Conservation (phyloP, 2,113 vertebrate species). For the Vireo altiloquus region DNA sequence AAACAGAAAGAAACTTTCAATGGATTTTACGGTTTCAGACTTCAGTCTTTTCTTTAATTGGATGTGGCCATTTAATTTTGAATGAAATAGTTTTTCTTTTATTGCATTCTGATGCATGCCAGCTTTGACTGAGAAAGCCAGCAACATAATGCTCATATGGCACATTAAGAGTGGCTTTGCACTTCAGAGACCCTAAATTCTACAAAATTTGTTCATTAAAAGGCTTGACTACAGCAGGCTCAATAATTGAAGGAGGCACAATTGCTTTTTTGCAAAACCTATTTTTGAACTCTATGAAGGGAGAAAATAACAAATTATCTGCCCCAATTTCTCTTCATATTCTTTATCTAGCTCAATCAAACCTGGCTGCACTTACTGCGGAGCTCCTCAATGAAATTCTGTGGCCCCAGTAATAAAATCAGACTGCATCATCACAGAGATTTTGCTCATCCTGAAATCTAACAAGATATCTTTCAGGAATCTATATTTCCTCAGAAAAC, state of each 20-base stretch:
- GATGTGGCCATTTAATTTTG: constrained; percentile 41
- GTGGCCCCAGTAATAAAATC: neutral
- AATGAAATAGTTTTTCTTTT: constrained; percentile 54
- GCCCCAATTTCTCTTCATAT: neutral
- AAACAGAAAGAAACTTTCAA: constrained; percentile 48
- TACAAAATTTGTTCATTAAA: constrained; percentile 50
- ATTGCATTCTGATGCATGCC: constrained; percentile 29
- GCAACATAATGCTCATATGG: constrained; percentile 25
- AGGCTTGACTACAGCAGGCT: neutral
- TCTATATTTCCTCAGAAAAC: neutral
- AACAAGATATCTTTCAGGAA: neutral
- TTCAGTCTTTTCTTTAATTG: constrained; percentile 43
- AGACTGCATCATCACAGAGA: neutral
- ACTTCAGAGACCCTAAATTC: constrained; percentile 43
- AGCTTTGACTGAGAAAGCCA: constrained; percentile 43
- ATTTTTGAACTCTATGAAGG: constrained; percentile 10
- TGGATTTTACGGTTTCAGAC: constrained; percentile 15
- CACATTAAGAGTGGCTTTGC: constrained; percentile 39
- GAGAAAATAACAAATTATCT: constrained; percentile 16
- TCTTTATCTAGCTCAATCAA: neutral
- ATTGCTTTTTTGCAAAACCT: constrained; percentile 23
- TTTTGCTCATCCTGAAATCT: neutral
- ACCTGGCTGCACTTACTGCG: neutral
- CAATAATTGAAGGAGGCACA: constrained; percentile 33
- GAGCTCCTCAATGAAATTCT: neutral